A percentile compares a stretch with the other conserved stretches of the same genome.
Conservation (phyloP, 2,113 vertebrate species). For the Synchiropus splendidus region DNA sequence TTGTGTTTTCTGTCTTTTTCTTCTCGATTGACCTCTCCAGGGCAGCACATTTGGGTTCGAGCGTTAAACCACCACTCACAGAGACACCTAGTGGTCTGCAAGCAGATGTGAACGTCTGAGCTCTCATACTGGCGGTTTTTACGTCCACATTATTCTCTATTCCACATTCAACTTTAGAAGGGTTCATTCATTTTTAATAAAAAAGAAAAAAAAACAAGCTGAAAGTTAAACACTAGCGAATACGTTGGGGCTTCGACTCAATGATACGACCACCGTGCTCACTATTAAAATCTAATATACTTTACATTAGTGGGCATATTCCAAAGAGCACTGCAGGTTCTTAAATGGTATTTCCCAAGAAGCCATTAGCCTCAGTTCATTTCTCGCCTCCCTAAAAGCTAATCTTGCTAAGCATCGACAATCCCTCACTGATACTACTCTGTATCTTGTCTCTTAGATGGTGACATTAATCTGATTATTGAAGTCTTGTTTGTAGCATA, state of each 20-base stretch:
- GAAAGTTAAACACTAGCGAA: no score
- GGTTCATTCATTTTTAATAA: no score
- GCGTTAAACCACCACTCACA: no score
- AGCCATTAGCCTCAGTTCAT: slow-evolving; percentile 33
- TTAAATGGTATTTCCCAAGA: slow-evolving; percentile 24
- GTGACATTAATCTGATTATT: no score
- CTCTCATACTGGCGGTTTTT: no score
- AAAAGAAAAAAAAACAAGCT: no score
- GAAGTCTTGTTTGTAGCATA: no score
- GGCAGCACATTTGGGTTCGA: neutral
- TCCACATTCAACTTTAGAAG: no score
- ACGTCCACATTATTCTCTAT: no score
- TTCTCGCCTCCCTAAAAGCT: slow-evolving; percentile 16
- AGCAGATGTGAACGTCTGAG: no score
- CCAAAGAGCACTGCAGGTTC: slow-evolving; percentile 14
- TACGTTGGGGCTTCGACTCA: neutral
- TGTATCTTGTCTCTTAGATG: neutral
- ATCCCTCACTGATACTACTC: slow-evolving; percentile 18
- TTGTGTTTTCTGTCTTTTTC: slow-evolving; percentile 3
- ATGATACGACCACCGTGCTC: neutral
- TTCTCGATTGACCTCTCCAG: neutral
- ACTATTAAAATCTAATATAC: slow-evolving; percentile 31
- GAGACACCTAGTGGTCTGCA: no score
- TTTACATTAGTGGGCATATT: slow-evolving; percentile 17
- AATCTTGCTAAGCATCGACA: neutral